phyloP scores from a whole-genome alignment of 2,797 vertebrate species.

The Sebastes nivosus region DNA sequence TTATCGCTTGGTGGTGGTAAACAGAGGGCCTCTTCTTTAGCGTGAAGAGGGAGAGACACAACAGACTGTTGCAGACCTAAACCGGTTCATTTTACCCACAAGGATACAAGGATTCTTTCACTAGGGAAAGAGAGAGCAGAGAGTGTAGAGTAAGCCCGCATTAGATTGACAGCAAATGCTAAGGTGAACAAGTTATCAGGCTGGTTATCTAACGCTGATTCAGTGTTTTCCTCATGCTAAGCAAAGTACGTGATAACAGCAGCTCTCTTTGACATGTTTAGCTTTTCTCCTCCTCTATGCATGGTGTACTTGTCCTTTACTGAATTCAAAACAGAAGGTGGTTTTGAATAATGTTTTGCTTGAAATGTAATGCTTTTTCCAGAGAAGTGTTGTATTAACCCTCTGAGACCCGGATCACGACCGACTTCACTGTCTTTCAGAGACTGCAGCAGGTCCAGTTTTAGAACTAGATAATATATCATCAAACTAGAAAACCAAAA shows the following conservation, averaged over 20 bases:
- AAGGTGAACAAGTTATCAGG: background rate
- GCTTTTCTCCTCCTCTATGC: background rate
- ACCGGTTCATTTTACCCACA: slow-evolving; percentile 18
- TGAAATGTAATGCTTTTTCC: background rate
- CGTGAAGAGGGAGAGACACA: slow-evolving; percentile 2
- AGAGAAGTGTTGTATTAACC: background rate
- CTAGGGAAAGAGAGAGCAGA: background rate
- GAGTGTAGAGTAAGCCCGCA: background rate
- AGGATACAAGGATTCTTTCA: slow-evolving; percentile 49
- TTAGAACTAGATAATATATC: too few relatives aligned
- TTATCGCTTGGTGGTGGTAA: slow-evolving; percentile 6
- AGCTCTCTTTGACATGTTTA: background rate
- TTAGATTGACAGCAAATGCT: background rate
- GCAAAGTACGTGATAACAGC: background rate
- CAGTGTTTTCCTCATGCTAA: background rate
- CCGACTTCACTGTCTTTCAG: too few relatives aligned
- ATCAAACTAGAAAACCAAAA: too few relatives aligned
- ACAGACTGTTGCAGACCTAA: slow-evolving; percentile 17
- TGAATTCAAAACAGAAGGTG: background rate
- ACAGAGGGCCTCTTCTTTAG: slow-evolving; percentile 40
- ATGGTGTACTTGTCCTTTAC: background rate
- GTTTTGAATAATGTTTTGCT: background rate
- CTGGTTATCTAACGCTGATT: slow-evolving; percentile 17
- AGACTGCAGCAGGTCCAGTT: too few relatives aligned
- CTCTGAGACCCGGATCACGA: too few relatives aligned